A percentile compares a stretch with the other conserved stretches of the same genome.
These are phyloP conservation scores for Copidosoma floridanum DNA, from an alignment of 1,140 invertebrate species.

Conservation along the genomic window DNA sequence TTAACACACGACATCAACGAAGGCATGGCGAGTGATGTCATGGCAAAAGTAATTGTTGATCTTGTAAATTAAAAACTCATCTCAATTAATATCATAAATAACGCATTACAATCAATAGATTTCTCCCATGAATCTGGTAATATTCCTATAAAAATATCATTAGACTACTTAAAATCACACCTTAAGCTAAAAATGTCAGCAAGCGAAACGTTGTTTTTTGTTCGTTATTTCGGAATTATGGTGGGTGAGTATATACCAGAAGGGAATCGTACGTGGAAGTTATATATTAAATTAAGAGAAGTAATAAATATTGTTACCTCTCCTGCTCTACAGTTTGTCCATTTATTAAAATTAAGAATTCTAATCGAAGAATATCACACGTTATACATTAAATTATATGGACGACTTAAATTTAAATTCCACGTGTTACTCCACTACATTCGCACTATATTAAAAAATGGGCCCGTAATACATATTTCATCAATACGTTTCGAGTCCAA, in stretches of 20 bases:
- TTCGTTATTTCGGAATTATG: no score
- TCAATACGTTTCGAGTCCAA: neutral
- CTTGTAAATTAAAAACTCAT: no score
- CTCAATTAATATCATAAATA: no score
- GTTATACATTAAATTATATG: neutral
- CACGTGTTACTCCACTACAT: neutral
- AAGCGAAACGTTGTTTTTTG: neutral
- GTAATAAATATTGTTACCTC: neutral
- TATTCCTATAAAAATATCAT: neutral
- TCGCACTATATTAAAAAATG: neutral
- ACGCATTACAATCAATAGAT: neutral
- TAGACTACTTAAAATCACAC: neutral
- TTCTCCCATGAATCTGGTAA: neutral
- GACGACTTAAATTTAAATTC: neutral
- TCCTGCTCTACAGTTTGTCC: neutral
- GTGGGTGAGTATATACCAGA: neutral
- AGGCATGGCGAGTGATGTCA: constrained; percentile 13
- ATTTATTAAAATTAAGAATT: neutral
- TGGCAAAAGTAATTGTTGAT: no score
- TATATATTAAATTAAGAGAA: neutral
- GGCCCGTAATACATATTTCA: neutral
- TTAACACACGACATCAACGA: constrained; percentile 23
- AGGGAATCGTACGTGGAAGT: neutral
- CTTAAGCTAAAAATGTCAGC: neutral
- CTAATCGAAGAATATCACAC: no score